These are phyloP conservation scores for Silurus aristotelis DNA, from an alignment of 2,797 vertebrate species.

Conservation along the genomic window DNA sequence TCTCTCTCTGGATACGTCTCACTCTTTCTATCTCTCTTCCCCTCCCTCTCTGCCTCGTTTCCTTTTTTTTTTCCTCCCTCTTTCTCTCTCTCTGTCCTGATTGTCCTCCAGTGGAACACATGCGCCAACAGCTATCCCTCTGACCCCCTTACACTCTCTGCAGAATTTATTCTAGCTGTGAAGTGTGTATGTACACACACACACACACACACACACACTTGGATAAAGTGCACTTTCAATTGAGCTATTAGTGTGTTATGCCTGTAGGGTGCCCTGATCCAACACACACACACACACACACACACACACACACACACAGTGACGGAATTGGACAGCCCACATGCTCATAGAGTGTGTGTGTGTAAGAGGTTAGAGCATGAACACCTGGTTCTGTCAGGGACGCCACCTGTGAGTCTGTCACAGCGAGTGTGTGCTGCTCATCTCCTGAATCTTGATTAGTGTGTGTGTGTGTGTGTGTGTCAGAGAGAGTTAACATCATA, in stretches of 20 bases:
- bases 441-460: slow-evolving; percentile 47
- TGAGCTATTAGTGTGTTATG: slow-evolving; percentile 20
- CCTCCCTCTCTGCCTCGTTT: not conserved
- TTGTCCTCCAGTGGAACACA: slow-evolving; percentile 52
- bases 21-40: not conserved
- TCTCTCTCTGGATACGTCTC: not conserved
- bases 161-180: slow-evolving; percentile 24
- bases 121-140: slow-evolving; percentile 25
- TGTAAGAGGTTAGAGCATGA: slow-evolving; percentile 35
- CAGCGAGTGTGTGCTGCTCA: slow-evolving; percentile 29
- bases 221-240: slow-evolving; percentile 12
- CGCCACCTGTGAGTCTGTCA: slow-evolving; percentile 57
- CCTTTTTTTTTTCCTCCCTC: not conserved
- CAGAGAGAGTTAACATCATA: not conserved
- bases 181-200: not conserved
- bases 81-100: slow-evolving; percentile 32
- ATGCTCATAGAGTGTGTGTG: slow-evolving; percentile 10
- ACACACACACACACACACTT: not conserved
- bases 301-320: slow-evolving; percentile 28
- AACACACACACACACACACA: slow-evolving; percentile 26
- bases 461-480: slow-evolving; percentile 18
- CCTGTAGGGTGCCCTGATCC: slow-evolving; percentile 6
- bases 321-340: not conserved
- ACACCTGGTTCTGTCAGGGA: slow-evolving; percentile 57
- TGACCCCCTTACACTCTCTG: slow-evolving; percentile 32